Evolutionary conservation across 30 jellyfish, hydroid and myxozoan species (phyloP).

Genomic region (Turritopsis rubra): DNA sequence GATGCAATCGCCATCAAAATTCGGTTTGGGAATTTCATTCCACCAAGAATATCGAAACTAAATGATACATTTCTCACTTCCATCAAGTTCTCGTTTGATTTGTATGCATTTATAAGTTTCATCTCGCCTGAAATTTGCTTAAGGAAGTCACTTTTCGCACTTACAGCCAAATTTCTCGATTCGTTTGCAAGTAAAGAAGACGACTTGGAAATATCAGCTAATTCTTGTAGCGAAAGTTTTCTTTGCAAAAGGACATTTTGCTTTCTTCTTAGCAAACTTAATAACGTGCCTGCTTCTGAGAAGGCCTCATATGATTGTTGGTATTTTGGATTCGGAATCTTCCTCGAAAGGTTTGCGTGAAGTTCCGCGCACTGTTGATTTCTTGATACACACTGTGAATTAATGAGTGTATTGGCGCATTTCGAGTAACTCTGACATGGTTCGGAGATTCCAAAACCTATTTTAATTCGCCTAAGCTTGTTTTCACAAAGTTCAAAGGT

Average conservation of each 20-base stretch:
- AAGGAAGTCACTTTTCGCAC: neutral
- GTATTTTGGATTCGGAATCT: neutral
- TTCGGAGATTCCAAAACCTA: slow-evolving; percentile 34
- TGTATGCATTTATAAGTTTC: neutral
- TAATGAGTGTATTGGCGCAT: slow-evolving; percentile 30
- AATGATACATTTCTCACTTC: slow-evolving; percentile 17
- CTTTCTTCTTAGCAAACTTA: neutral
- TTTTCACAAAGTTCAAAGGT: neutral
- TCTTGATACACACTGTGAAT: slow-evolving; percentile 33
- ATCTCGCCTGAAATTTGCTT: neutral
- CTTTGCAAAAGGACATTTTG: neutral
- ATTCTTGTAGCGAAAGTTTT: neutral
- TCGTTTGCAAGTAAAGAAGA: slow-evolving; percentile 11
- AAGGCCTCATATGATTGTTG: neutral
- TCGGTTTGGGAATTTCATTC: slow-evolving; percentile 20
- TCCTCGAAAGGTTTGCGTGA: slow-evolving; percentile 9
- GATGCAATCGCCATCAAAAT: slow-evolving; percentile 30
- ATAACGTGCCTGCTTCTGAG: neutral
- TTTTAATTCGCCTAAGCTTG: neutral
- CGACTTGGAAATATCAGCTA: neutral
- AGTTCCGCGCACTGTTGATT: slow-evolving; percentile 24
- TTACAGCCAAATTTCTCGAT: neutral
- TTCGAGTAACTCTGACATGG: slow-evolving; percentile 39
- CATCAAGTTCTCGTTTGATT: neutral
- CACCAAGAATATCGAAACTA: slow-evolving; percentile 13